Evolutionary conservation across 1,140 invertebrate species (phyloP).

Genomic region (Scaptodrosophila lebanonensis): DNA sequence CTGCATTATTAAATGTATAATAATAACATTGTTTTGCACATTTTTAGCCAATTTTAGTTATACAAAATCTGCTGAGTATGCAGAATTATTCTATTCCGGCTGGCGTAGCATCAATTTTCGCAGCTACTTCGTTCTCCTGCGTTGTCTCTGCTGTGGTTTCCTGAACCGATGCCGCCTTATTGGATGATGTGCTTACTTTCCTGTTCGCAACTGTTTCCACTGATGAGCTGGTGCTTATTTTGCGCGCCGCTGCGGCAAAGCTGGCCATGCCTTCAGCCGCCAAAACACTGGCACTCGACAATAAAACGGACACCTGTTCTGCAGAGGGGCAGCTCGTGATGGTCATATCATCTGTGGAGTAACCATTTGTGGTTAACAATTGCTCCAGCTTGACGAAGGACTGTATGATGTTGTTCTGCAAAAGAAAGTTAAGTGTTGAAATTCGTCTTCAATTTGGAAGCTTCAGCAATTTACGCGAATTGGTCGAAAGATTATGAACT

Average conservation of each 20-base stretch:
- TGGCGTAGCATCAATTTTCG: too few species aligned
- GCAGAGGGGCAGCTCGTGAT: slow-evolving; percentile 92
- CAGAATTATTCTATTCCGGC: too few species aligned
- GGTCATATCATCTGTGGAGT: slow-evolving; percentile 87
- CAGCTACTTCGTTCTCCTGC: neutral
- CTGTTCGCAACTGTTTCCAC: slow-evolving; percentile 24
- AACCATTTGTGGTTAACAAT: slow-evolving; percentile 84
- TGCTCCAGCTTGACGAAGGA: slow-evolving; percentile 90
- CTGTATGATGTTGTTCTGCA: slow-evolving; percentile 91
- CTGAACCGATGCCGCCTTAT: slow-evolving; percentile 26
- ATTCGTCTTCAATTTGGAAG: neutral
- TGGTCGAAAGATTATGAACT: slow-evolving; percentile 95
- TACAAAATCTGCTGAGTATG: too few species aligned
- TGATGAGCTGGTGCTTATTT: slow-evolving; percentile 61
- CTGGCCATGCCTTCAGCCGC: slow-evolving; percentile 73
- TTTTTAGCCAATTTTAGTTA: too few species aligned
- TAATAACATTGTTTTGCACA: too few species aligned
- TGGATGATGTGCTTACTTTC: slow-evolving; percentile 49
- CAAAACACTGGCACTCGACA: slow-evolving; percentile 85
- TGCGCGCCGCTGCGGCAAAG: slow-evolving; percentile 63
- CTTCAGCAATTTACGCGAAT: slow-evolving; percentile 83
- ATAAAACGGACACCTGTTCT: slow-evolving; percentile 93
- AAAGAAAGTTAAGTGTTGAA: slow-evolving; percentile 34
- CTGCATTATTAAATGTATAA: slow-evolving; percentile 30
- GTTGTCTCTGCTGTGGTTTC: neutral